phyloP scores from a whole-genome alignment of 2,888 invertebrate species.

The Stictocephala bisonia region DNA sequence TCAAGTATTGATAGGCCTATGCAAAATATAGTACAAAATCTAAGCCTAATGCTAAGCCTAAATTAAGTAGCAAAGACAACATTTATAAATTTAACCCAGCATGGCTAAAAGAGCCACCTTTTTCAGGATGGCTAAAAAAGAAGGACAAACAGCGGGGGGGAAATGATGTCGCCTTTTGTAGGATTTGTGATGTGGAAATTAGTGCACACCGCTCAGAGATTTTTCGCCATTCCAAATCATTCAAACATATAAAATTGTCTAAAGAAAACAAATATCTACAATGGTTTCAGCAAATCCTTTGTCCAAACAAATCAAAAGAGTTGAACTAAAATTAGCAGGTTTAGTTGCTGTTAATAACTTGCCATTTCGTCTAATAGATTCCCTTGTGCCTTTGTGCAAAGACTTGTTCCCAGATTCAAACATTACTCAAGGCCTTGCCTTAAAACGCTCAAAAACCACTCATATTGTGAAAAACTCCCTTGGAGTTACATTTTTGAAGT shows the following conservation, averaged over 20 bases:
- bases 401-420: neutral
- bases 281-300: conserved; percentile 14
- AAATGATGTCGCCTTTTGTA: neutral
- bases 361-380: conserved; percentile 2
- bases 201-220: neutral
- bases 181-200: neutral
- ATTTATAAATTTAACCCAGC: neutral
- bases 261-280: neutral
- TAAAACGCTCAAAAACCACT: conserved; percentile 4
- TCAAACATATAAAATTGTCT: neutral
- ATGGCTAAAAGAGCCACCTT: neutral
- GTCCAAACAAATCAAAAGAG: conserved; percentile 18
- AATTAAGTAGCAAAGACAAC: neutral
- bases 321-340: conserved; percentile 6
- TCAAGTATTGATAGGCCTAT: too few relatives aligned
- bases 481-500: neutral
- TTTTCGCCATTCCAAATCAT: neutral
- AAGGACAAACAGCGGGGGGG: neutral
- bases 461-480: conserved; percentile 3
- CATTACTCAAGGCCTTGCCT: neutral
- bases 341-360: neutral
- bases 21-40: too few relatives aligned
- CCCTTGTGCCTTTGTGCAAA: neutral
- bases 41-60: too few relatives aligned
- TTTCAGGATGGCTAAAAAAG: neutral